Evolutionary conservation across 1,140 invertebrate species (phyloP).

Genomic region (Drosophila suzukii): DNA sequence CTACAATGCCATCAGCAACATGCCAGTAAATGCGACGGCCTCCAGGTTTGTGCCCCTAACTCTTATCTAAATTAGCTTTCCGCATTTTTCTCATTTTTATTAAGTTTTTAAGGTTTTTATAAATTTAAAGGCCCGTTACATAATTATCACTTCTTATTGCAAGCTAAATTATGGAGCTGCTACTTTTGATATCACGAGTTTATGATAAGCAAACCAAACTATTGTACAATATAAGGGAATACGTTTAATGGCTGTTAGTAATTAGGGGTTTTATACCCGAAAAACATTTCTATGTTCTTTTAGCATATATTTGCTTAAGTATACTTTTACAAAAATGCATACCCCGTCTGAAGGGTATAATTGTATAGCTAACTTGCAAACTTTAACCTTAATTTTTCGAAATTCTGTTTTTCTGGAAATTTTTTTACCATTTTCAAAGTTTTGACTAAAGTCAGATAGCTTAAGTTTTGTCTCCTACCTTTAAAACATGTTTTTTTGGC

Average conservation of each 20-base stretch:
- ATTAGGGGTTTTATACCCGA: background rate
- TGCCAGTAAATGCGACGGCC: conserved; percentile 85
- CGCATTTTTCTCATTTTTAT: background rate
- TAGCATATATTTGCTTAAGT: too few relatives aligned
- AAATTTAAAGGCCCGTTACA: background rate
- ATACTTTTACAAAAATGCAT: too few relatives aligned
- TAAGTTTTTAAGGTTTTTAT: background rate
- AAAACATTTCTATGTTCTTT: too few relatives aligned
- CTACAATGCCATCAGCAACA: conserved; percentile 90
- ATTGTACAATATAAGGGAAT: background rate
- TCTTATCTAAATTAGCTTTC: background rate
- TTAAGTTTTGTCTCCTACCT: too few relatives aligned
- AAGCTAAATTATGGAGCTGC: background rate
- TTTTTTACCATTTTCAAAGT: too few relatives aligned
- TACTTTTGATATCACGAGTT: background rate
- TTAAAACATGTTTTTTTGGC: too few relatives aligned
- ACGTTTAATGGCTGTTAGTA: background rate
- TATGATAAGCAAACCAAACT: background rate
- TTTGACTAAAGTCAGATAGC: too few relatives aligned
- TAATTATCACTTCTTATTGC: background rate
- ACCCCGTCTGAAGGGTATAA: too few relatives aligned
- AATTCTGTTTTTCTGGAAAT: too few relatives aligned
- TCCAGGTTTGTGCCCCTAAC: conserved; percentile 42
- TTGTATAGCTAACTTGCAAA: too few relatives aligned
- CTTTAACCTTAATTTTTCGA: too few relatives aligned